Evolutionary conservation across 2,113 vertebrate species (phyloP).

Genomic region (Anthoscopus minutus): DNA sequence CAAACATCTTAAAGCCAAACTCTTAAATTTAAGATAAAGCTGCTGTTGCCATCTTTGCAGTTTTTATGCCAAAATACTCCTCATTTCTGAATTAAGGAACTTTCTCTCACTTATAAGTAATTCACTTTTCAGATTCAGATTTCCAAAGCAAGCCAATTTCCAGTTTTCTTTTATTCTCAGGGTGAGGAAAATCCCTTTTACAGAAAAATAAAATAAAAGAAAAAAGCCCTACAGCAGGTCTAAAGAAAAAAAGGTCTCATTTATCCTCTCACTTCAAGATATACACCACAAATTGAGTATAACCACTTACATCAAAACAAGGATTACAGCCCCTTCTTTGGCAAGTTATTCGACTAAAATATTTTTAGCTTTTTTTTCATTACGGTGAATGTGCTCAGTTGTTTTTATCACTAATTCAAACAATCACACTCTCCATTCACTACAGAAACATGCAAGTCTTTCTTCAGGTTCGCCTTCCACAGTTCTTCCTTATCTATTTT

Average conservation of each 20-base stretch:
- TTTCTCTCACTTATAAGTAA: neutral
- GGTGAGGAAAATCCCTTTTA: accelerated
- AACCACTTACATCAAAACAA: neutral
- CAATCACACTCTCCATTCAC: neutral
- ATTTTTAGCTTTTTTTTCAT: neutral
- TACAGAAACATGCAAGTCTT: neutral
- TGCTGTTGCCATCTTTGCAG: neutral
- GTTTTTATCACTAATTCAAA: neutral
- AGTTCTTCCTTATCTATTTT: neutral
- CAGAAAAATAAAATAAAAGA: neutral
- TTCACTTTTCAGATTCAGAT: neutral
- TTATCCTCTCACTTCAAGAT: neutral
- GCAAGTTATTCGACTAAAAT: neutral
- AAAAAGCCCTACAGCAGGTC: neutral
- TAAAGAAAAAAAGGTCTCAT: neutral
- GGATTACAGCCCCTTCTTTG: neutral
- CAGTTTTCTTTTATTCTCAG: neutral
- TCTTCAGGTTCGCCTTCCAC: neutral
- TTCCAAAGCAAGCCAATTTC: neutral
- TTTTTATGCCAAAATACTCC: neutral
- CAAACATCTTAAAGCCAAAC: neutral
- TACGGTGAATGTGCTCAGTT: accelerated
- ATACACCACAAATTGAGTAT: neutral
- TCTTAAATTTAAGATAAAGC: neutral
- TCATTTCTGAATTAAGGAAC: neutral